Evolutionary conservation across 2,888 invertebrate species (phyloP), one percentile per base, ranked within the genome.

Genomic region (Diabrotica balteata): DNA sequence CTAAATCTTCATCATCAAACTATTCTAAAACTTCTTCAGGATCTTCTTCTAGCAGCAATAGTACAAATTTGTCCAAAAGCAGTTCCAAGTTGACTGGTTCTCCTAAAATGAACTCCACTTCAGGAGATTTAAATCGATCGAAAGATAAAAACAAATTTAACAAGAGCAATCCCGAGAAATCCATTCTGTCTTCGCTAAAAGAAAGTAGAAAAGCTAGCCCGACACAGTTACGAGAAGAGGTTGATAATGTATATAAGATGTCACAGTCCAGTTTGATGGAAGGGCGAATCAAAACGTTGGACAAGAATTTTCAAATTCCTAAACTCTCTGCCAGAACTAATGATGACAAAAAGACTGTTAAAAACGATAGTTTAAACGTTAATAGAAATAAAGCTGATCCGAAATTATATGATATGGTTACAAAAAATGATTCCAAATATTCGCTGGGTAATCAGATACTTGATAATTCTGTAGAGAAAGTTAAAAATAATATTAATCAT

Each of bases 261-360:
- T 76, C 85, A 6, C 85, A 86, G 43, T 88, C 88, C 63, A 86
- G 90, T 73, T 85, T 89, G 55, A 89, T 92, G 77, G 93, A 93
- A 78, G 77, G 93, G 8, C 85, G 93, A 64, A 92, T 92, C 77
- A 94, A 93, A 78, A 90, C 92, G 8, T 91, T 94, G 77, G 90
- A 90, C 65, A 91, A 91, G 66, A 94, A 93, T 79, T 95, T 94
- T 85, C 95, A 95, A 86, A 95, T 95, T 78, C 94, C 94, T 0
- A 95, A 94, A 84, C 82, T 94, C 68, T 91, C 91, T 0, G 90
- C 90, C 7, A 67, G 79, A 10, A 81, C 52, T 32, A 61, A 67
- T 60, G 79, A 72, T 62, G 78, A 77, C 57, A 78, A 78, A 66
- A 78, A 75, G 70, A 57, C 64, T 7, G 68, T 66, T 52, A 72